A percentile compares a stretch with the other conserved stretches of the same genome.
phyloP scores from a whole-genome alignment of 2,888 invertebrate genomes.

The Acronicta alni region DNA sequence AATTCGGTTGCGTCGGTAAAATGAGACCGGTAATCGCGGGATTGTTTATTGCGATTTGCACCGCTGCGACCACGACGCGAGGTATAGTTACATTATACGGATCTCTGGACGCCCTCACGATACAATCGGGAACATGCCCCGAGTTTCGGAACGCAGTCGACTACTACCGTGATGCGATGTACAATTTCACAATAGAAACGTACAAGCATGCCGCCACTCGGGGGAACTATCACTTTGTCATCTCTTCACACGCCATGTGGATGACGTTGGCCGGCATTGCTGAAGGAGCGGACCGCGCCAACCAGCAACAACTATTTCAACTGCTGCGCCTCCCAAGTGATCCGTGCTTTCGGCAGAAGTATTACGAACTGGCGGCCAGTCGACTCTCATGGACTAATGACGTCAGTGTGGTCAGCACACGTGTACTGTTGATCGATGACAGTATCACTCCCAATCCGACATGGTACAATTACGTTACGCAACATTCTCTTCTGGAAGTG shows the following conservation, averaged over 20 bases:
- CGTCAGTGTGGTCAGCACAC: constrained; percentile 17
- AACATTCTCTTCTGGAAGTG: constrained; percentile 35
- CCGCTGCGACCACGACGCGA: constrained; percentile 17
- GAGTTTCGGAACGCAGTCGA: constrained; percentile 19
- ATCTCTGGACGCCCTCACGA: constrained; percentile 18
- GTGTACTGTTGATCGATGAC: constrained; percentile 40
- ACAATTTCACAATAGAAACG: constrained; percentile 39
- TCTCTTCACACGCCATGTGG: constrained; percentile 47
- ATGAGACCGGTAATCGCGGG: constrained; percentile 15
- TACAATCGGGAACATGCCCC: constrained; percentile 20
- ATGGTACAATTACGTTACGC: constrained; percentile 31
- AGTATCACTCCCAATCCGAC: constrained; percentile 18
- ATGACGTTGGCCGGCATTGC: constrained; percentile 44
- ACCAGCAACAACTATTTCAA: constrained; percentile 39
- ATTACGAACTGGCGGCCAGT: constrained; percentile 40
- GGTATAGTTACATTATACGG: constrained; percentile 20
- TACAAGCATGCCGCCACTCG: constrained; percentile 27
- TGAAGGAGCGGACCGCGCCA: constrained; percentile 39
- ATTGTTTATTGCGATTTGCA: constrained; percentile 6
- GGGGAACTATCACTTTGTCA: constrained; percentile 33
- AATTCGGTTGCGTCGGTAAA: constrained; percentile 8
- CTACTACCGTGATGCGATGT: constrained; percentile 26
- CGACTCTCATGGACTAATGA: constrained; percentile 11
- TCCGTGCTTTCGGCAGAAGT: constrained; percentile 35
- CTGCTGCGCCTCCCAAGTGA: constrained; percentile 36